These are phyloP conservation scores for Sapayoa aenigma DNA, from an alignment of 2,113 vertebrate species.

Conservation along the genomic window DNA sequence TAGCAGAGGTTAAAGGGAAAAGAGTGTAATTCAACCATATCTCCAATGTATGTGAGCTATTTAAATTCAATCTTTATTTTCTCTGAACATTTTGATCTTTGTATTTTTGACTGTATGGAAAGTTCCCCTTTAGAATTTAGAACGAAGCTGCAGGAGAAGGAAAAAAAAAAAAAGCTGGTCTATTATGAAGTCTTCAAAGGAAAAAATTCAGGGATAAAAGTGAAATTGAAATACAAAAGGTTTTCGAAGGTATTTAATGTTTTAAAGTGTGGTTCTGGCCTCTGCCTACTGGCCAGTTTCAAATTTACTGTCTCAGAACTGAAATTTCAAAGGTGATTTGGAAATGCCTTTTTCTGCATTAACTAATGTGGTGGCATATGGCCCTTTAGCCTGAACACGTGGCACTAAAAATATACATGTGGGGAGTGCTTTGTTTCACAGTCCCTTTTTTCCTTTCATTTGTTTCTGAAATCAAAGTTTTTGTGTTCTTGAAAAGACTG, in stretches of 20 bases:
- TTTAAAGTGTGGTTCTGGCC: constrained; percentile 12
- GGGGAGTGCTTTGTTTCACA: background rate
- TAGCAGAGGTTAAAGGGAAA: background rate
- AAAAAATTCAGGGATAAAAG: constrained; percentile 43
- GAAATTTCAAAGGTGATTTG: constrained; percentile 4
- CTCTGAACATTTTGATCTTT: background rate
- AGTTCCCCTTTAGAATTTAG: background rate
- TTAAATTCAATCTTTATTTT: background rate
- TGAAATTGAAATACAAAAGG: background rate
- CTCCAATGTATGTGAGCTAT: background rate
- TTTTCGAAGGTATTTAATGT: constrained; percentile 20
- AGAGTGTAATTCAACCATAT: background rate
- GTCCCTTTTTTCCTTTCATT: constrained; percentile 27
- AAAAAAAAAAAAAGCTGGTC: background rate
- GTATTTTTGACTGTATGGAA: background rate
- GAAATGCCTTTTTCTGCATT: background rate
- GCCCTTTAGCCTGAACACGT: background rate
- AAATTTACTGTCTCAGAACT: background rate
- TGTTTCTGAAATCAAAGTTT: constrained; percentile 59
- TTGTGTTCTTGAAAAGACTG: constrained; percentile 38
- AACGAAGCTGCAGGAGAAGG: background rate
- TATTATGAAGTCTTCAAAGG: constrained; percentile 48
- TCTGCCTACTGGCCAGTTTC: background rate
- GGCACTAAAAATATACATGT: constrained; percentile 24
- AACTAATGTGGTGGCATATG: background rate